phyloP scores from a whole-genome alignment of 2,888 invertebrate genomes.

The Trichopria drosophilae region DNA sequence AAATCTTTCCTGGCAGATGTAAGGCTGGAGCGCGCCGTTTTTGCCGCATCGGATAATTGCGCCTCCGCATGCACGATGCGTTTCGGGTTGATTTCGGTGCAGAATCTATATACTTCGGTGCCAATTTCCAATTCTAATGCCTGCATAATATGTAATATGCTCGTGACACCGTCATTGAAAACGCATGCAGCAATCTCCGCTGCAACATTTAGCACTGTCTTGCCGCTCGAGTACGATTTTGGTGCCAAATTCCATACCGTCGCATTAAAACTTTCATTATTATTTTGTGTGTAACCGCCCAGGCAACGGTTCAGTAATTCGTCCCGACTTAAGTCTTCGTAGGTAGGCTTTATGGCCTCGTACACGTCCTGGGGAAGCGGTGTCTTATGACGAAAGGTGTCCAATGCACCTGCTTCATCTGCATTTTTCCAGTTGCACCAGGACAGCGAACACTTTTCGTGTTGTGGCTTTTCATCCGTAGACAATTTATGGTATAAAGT shows the following conservation, averaged over 20 bases:
- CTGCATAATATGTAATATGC: slow-evolving; percentile 16
- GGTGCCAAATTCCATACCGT: slow-evolving; percentile 24
- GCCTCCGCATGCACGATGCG: neutral
- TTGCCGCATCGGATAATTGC: neutral
- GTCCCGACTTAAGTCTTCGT: slow-evolving; percentile 22
- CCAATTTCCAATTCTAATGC: slow-evolving; percentile 19
- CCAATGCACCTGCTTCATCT: slow-evolving; percentile 12
- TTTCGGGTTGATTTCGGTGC: neutral
- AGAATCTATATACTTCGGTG: slow-evolving; percentile 9
- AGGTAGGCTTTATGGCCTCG: slow-evolving; percentile 21
- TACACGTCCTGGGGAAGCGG: slow-evolving; percentile 15
- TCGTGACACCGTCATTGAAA: slow-evolving; percentile 21
- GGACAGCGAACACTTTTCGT: slow-evolving; percentile 32
- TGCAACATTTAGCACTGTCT: slow-evolving; percentile 20
- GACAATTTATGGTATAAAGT: slow-evolving; percentile 33
- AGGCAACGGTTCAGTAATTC: slow-evolving; percentile 28
- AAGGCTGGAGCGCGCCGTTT: slow-evolving; percentile 2
- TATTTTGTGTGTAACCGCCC: slow-evolving; percentile 29
- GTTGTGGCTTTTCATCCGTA: slow-evolving; percentile 30
- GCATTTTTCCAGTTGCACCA: slow-evolving; percentile 36
- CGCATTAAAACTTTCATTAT: slow-evolving; percentile 29
- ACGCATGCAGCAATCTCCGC: slow-evolving; percentile 17
- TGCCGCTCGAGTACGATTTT: slow-evolving; percentile 22
- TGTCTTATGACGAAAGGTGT: slow-evolving; percentile 21
- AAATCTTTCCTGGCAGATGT: slow-evolving; percentile 13